Percentiles rank a stretch among this genome's conserved stretches.
phyloP scores from a whole-genome alignment of 2,888 invertebrate species.

The Nomada ferruginata region DNA sequence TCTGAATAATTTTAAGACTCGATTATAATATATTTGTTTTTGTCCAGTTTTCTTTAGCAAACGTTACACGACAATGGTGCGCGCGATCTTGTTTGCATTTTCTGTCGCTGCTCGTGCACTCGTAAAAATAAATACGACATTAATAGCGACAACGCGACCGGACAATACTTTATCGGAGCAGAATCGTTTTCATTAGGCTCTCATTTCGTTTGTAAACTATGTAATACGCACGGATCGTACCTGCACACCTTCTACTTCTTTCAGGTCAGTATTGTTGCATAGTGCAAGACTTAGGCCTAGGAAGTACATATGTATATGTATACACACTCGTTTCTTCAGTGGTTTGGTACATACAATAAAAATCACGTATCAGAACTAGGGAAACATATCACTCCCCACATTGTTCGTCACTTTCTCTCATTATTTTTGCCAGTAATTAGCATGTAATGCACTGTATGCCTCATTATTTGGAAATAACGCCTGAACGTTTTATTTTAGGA shows the following conservation, averaged over 20 bases:
- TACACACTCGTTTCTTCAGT: not conserved
- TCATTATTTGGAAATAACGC: not conserved
- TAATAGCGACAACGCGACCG: conserved; percentile 31
- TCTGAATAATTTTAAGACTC: not conserved
- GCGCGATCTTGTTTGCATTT: conserved; percentile 29
- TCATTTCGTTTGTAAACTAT: conserved; percentile 48
- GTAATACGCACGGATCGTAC: conserved; percentile 9
- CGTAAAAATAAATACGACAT: conserved; percentile 12
- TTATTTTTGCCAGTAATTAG: not conserved
- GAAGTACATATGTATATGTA: conserved; percentile 27
- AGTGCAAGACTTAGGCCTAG: conserved; percentile 52
- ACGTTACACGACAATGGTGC: not conserved
- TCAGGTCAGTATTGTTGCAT: conserved; percentile 57
- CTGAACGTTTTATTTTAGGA: too few relatives aligned
- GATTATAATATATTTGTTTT: too few relatives aligned
- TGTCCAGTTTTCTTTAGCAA: not conserved
- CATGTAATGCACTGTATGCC: not conserved
- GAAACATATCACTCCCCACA: conserved; percentile 1
- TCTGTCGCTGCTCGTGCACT: conserved; percentile 40
- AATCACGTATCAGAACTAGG: conserved; percentile 19
- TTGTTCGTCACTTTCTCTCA: not conserved
- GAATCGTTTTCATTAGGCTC: conserved; percentile 53
- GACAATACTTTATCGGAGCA: conserved; percentile 22
- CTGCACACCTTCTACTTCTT: conserved; percentile 14
- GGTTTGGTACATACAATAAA: conserved; percentile 9